phyloP scores from a whole-genome alignment of 2,113 vertebrate species.

The Colaptes auratus region DNA sequence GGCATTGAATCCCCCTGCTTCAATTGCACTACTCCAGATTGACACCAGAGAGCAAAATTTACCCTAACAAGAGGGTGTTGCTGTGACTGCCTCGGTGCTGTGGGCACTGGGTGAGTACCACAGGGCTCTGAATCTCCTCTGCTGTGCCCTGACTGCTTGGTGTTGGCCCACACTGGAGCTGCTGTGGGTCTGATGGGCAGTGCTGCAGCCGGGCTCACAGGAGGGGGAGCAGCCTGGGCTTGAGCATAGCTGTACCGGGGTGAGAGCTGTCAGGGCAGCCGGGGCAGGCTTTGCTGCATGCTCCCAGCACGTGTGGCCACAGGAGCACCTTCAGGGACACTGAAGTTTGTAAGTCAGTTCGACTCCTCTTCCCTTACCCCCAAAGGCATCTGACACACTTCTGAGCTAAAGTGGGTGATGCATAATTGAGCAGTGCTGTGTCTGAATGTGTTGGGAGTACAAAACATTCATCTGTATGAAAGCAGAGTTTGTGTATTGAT shows the following conservation, averaged over 20 bases:
- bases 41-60: conserved; percentile 49
- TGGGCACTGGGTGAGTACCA: not conserved
- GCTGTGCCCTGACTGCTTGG: not conserved
- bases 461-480: not conserved
- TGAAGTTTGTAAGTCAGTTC: not conserved
- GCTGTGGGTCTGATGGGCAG: not conserved
- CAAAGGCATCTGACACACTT: not conserved
- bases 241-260: not conserved
- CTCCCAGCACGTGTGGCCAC: not conserved
- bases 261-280: conserved; percentile 14
- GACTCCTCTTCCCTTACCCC: not conserved
- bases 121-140: not conserved
- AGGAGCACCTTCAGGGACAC: not conserved
- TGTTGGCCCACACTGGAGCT: not conserved
- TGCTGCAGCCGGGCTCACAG: not conserved
- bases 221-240: not conserved
- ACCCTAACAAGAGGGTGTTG: not conserved
- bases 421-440: conserved; percentile 22
- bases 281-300: not conserved
- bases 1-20: not conserved
- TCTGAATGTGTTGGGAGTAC: not conserved
- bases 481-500: conserved; percentile 32
- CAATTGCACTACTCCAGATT: conserved; percentile 17
- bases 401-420: not conserved
- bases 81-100: no score